These are phyloP conservation scores for Serrognathus titanus DNA, from an alignment of 2,888 invertebrate genomes.

Conservation along the genomic window DNA sequence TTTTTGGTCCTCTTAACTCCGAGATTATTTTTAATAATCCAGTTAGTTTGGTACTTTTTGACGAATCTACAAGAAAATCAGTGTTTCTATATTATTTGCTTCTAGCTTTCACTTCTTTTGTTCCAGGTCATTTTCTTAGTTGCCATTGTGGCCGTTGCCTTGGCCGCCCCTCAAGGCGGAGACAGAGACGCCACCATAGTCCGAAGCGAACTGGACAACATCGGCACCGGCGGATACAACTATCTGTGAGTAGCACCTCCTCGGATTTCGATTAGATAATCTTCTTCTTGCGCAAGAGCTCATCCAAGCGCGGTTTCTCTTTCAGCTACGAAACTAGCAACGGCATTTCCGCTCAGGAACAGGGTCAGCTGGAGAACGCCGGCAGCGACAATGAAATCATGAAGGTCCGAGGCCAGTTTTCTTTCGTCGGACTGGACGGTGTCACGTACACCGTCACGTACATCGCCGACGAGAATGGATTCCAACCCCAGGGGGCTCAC, in stretches of 20 bases:
- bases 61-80: not conserved
- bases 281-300: no score
- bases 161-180: slow-evolving; percentile 32
- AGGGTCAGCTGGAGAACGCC: slow-evolving; percentile 58
- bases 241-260: slow-evolving; percentile 20
- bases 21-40: no score
- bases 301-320: not conserved
- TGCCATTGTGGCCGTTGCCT: slow-evolving; percentile 29
- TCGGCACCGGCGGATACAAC: slow-evolving; percentile 48
- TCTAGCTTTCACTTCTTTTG: not conserved
- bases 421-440: slow-evolving; percentile 61
- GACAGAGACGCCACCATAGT: slow-evolving; percentile 57
- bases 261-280: no score
- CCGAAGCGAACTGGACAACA: slow-evolving; percentile 60
- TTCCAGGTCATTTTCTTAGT: slow-evolving; percentile 27
- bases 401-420: slow-evolving; percentile 59
- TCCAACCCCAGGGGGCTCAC: slow-evolving; percentile 54
- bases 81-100: not conserved
- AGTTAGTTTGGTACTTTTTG: not conserved
- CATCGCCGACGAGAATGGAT: slow-evolving; percentile 61
- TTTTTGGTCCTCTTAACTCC: no score
- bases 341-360: slow-evolving; percentile 60
- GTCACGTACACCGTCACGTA: slow-evolving; percentile 61
- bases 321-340: slow-evolving; percentile 63
- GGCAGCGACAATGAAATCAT: slow-evolving; percentile 64